These are phyloP conservation scores for Drosophila oshimai DNA, from an alignment of 1,140 invertebrate species.

Conservation along the genomic window DNA sequence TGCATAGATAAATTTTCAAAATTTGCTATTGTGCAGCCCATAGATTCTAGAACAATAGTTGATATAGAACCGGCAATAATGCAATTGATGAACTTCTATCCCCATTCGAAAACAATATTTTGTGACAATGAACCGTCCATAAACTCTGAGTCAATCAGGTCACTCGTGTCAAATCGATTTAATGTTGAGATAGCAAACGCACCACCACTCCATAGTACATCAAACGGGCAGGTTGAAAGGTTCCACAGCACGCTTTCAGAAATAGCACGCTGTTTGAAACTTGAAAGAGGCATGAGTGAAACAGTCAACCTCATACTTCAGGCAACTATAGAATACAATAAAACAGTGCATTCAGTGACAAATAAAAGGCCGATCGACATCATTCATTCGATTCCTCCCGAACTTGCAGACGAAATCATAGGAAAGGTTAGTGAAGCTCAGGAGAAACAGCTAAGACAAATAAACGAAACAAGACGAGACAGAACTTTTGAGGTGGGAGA, in stretches of 20 bases:
- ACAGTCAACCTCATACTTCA: slow-evolving; percentile 4
- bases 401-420: slow-evolving; percentile 2
- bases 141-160: not conserved
- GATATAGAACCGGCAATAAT: too few relatives aligned
- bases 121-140: slow-evolving; percentile 4
- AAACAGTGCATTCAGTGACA: slow-evolving; percentile 2
- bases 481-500: slow-evolving; percentile 4
- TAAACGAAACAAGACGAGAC: not conserved
- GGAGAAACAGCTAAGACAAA: not conserved
- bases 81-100: too few relatives aligned
- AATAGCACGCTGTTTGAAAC: not conserved
- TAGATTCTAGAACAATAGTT: not conserved
- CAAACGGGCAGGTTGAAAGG: not conserved
- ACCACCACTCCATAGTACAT: not conserved
- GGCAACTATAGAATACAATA: slow-evolving; percentile 9
- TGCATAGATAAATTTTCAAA: not conserved
- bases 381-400: not conserved
- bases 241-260: not conserved
- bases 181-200: not conserved
- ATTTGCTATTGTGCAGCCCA: not conserved
- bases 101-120: not conserved
- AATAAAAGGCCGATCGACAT: not conserved
- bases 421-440: not conserved
- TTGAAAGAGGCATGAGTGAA: not conserved
- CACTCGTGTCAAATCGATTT: not conserved